Evolutionary conservation across 2,888 invertebrate genomes (phyloP), one percentile per base, ranked within the genome.

Genomic region (Hecatera dysodea): DNA sequence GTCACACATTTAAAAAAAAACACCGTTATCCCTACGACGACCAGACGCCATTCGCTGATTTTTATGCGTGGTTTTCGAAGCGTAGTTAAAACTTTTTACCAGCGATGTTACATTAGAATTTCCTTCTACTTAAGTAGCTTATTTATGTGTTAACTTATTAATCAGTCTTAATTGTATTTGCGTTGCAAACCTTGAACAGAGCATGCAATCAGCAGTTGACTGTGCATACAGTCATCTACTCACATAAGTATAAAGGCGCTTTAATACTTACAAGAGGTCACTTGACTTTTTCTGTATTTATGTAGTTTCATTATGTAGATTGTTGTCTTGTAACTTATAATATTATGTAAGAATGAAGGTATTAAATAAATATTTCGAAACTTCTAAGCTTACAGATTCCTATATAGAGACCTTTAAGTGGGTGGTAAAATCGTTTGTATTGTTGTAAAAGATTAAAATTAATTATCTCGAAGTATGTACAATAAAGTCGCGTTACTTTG

Each of bases 81-180:
- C 29, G 29, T 52, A 15, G 29, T 29, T 29, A 27, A 33, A 1
- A 27, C 12, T 27, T 12, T 39, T 15, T 42, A 15, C 6, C 39
- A 24, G 6, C 42, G 17, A 69, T 52, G 29, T 69, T 42, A 36
- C 39, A 39, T 48, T 27, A 36, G 15, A 27, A 12, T 56, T 71
- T 55, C 22, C 36, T 46, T 27, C 19, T 4, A 71, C 46, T 33
- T 36, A n/a, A 1, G 27, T 44, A 24, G 24, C 8, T 42, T 39
- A 11, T 60, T 46, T 46, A 29, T 22, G 22, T 61, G 1, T 36
- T 48, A n/a, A n/a, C n/a, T n/a, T n/a, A 50, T 33, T 29, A 42
- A 42, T n/a, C 52, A 44, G 24, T 27, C 39, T 33, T 33, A n/a
- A 53, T 67, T 67, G 0, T 67, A 33, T 27, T 27, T 46, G 7